Percentiles rank a stretch among this genome's conserved stretches.
Conservation (phyloP, 2,797 vertebrate species). For the Cynodonichthys magdalenae region DNA sequence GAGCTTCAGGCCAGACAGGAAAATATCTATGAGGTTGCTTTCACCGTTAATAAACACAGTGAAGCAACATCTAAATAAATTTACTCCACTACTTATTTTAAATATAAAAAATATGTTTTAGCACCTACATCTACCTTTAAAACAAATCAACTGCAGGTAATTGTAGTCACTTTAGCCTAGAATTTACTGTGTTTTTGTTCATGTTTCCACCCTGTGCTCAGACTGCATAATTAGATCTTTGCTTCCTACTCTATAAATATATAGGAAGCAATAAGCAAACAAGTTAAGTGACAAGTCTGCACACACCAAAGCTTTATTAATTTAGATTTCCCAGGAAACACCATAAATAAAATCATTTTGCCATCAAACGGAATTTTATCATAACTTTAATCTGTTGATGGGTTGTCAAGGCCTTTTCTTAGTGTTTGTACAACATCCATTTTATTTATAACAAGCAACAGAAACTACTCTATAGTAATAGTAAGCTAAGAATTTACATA, state of each 20-base stretch:
- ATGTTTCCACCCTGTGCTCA: neutral
- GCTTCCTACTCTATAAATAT: neutral
- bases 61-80: neutral
- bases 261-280: neutral
- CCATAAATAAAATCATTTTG: neutral
- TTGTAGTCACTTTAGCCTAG: neutral
- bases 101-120: neutral
- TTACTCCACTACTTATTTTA: neutral
- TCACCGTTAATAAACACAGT: neutral
- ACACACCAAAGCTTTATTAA: neutral
- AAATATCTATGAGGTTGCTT: neutral
- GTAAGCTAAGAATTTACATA: neutral
- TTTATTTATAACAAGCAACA: neutral
- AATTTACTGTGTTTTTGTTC: neutral
- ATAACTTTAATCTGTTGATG: neutral
- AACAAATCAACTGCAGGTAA: neutral
- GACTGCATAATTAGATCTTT: neutral
- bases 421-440: neutral
- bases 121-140: neutral
- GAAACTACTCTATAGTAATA: neutral
- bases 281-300: neutral
- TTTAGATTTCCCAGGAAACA: neutral
- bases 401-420: neutral
- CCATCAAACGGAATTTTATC: neutral
- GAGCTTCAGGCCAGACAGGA: constrained; percentile 19